Percentiles rank a stretch among this genome's conserved stretches.
These are phyloP conservation scores for Hemaris fuciformis DNA, from an alignment of 2,888 invertebrate species.

Conservation along the genomic window DNA sequence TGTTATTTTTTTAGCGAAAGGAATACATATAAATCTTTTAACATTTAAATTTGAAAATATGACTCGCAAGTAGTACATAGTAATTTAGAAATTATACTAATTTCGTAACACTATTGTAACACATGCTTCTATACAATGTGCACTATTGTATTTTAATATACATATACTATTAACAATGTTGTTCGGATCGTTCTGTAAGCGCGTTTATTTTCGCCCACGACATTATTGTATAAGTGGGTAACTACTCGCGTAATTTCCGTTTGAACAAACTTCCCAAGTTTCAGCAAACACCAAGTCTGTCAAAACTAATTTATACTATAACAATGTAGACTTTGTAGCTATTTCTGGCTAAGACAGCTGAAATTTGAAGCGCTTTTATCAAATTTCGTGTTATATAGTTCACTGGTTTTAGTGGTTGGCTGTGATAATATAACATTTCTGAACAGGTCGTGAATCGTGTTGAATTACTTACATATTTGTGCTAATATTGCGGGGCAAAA, in stretches of 20 bases:
- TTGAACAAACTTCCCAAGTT: background rate
- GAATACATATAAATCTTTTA: too few relatives aligned
- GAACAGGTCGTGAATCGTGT: background rate
- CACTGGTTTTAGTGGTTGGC: background rate
- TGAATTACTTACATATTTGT: background rate
- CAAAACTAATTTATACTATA: conserved; percentile 1
- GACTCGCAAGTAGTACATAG: too few relatives aligned
- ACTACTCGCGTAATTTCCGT: background rate
- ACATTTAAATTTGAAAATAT: too few relatives aligned
- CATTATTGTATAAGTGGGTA: background rate
- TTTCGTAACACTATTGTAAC: too few relatives aligned
- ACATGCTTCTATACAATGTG: background rate
- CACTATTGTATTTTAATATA: background rate
- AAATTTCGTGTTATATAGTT: background rate
- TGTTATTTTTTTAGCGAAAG: too few relatives aligned
- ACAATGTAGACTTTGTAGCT: background rate
- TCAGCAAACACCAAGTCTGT: background rate
- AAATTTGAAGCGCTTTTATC: background rate
- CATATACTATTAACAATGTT: too few relatives aligned
- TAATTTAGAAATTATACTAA: too few relatives aligned
- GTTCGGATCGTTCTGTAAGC: background rate
- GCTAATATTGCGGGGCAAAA: background rate
- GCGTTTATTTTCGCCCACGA: background rate
- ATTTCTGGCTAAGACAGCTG: background rate
- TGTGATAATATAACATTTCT: conserved; percentile 5